Conservation (phyloP, 2,888 invertebrate genomes). For the Timandra comae region DNA sequence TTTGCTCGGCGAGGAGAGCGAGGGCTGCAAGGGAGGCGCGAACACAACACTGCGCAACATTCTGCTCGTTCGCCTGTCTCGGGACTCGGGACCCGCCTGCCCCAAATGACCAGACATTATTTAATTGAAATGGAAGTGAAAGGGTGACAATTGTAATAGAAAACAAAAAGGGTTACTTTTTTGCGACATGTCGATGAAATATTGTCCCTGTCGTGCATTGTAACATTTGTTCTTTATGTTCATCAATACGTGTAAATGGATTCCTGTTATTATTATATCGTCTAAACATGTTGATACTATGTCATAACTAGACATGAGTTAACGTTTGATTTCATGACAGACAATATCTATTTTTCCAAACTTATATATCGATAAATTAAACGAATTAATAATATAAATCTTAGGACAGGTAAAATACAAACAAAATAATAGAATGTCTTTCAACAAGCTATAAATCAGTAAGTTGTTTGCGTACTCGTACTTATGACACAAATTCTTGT, state of each 20-base stretch:
- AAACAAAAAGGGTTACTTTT: conserved; percentile 70
- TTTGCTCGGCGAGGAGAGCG: conserved; percentile 46
- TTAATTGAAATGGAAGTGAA: conserved; percentile 74
- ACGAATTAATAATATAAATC: too few relatives aligned
- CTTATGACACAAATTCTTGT: conserved; percentile 38
- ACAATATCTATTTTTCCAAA: too few relatives aligned
- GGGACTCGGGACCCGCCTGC: conserved; percentile 33
- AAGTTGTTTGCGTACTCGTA: conserved; percentile 7
- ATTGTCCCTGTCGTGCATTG: conserved; percentile 71
- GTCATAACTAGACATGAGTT: too few relatives aligned
- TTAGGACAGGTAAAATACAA: conserved; percentile 41
- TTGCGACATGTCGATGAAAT: conserved; percentile 67
- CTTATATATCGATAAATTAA: too few relatives aligned
- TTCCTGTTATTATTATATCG: conserved; percentile 5
- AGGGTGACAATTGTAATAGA: conserved; percentile 76
- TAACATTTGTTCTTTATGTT: conserved; percentile 66
- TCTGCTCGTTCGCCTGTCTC: conserved; percentile 4
- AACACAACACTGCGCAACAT: conserved; percentile 39
- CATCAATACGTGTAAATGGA: conserved; percentile 15
- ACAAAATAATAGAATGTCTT: conserved; percentile 20
- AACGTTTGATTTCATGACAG: too few relatives aligned
- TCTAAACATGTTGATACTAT: conserved; percentile 1
- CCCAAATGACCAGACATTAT: conserved; percentile 77
- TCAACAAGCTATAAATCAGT: too few relatives aligned
- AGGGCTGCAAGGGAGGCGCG: conserved; percentile 57